A percentile compares a stretch with the other conserved stretches of the same genome.
Conservation (phyloP, 2,888 invertebrate genomes). For the Pyralis farinalis region DNA sequence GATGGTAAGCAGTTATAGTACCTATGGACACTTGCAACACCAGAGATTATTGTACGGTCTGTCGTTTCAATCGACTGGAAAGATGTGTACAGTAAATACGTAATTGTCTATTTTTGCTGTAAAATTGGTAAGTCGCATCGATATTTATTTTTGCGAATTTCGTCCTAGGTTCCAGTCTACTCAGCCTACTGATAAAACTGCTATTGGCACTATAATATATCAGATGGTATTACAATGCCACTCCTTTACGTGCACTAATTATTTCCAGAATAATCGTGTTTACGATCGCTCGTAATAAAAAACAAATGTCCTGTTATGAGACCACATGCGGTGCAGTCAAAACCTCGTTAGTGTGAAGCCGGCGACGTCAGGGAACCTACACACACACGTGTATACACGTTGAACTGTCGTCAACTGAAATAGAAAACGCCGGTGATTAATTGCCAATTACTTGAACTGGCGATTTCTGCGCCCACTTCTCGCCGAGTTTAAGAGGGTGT, state of each 20-base stretch:
- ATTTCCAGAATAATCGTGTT: slow-evolving; percentile 22
- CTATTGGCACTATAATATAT: too few species aligned
- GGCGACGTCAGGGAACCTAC: slow-evolving; percentile 8
- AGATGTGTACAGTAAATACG: too few species aligned
- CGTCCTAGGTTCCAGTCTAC: too few species aligned
- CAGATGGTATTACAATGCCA: background rate
- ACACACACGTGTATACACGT: slow-evolving; percentile 5
- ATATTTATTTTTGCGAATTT: too few species aligned
- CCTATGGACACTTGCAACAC: too few species aligned
- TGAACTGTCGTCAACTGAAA: slow-evolving; percentile 55
- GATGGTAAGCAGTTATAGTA: too few species aligned
- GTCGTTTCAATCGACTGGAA: too few species aligned
- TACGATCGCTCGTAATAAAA: slow-evolving; percentile 26
- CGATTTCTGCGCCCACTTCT: slow-evolving; percentile 69
- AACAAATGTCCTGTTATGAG: slow-evolving; percentile 24
- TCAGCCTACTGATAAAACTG: too few species aligned
- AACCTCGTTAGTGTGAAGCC: slow-evolving; percentile 51
- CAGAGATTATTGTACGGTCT: too few species aligned
- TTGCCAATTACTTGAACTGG: slow-evolving; percentile 74
- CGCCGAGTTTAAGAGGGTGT: slow-evolving; percentile 49
- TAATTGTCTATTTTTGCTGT: too few species aligned
- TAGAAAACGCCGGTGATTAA: slow-evolving; percentile 78
- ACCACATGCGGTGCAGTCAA: slow-evolving; percentile 49
- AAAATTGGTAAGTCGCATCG: too few species aligned
- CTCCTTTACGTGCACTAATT: slow-evolving; percentile 13